Conservation (phyloP, 1,140 invertebrate genomes). For the Antheraea pernyi region DNA sequence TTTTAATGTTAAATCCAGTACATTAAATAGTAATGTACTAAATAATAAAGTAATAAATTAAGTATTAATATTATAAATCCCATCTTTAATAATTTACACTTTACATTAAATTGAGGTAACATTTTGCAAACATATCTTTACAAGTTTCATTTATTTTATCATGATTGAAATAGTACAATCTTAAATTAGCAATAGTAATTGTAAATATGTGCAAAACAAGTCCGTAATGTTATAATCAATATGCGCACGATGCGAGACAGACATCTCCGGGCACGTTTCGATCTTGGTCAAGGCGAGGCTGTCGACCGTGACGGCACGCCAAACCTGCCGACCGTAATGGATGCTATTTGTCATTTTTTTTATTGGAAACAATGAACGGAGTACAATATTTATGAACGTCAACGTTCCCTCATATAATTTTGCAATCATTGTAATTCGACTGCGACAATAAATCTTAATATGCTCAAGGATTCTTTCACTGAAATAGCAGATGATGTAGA, state of each 20-base stretch:
- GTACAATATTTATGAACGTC: constrained; percentile 29
- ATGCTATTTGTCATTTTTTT: constrained; percentile 56
- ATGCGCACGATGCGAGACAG: constrained; percentile 40
- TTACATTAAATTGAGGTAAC: too few species aligned
- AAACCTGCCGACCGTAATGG: constrained; percentile 50
- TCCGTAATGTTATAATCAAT: constrained; percentile 49
- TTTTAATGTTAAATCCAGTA: too few species aligned
- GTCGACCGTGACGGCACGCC: constrained; percentile 65
- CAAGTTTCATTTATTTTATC: neutral
- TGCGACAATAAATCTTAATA: constrained; percentile 22
- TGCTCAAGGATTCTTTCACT: neutral
- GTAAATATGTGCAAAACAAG: constrained; percentile 21
- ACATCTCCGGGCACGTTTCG: constrained; percentile 50
- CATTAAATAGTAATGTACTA: too few species aligned
- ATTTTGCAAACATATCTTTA: too few species aligned
- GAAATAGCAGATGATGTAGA: neutral
- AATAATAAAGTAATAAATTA: too few species aligned
- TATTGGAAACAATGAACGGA: constrained; percentile 43
- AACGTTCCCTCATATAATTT: constrained; percentile 23
- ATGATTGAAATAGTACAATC: neutral
- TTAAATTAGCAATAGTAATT: constrained; percentile 1
- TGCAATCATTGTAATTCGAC: constrained; percentile 23
- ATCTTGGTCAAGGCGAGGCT: constrained; percentile 71
- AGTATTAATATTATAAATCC: too few species aligned
- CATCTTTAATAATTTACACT: too few species aligned